Evolutionary conservation across 2,888 invertebrate species (phyloP).

Genomic region (Anthophora plumipes): DNA sequence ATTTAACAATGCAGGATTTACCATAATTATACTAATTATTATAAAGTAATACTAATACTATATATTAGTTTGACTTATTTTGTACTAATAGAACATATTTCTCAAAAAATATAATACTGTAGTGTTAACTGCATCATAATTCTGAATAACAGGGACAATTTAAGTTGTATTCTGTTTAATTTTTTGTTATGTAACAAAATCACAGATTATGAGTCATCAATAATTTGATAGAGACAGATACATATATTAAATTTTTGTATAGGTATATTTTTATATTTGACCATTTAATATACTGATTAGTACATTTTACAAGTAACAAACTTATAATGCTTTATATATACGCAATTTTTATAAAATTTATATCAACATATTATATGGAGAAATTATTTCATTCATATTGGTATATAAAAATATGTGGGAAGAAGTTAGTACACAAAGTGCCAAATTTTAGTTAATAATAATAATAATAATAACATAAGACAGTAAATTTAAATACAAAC

Average conservation of each 20-base stretch:
- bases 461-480: not conserved
- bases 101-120: slow-evolving; percentile 53
- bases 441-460: not conserved
- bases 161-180: slow-evolving; percentile 4
- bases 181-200: slow-evolving; percentile 27
- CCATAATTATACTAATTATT: slow-evolving; percentile 10
- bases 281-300: slow-evolving; percentile 28
- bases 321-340: not conserved
- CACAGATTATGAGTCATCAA: slow-evolving; percentile 40
- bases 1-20: slow-evolving; percentile 31
- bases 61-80: slow-evolving; percentile 36
- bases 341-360: not conserved
- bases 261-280: not conserved
- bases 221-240: slow-evolving; percentile 26
- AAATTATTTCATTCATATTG: not conserved
- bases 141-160: slow-evolving; percentile 18
- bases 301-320: slow-evolving; percentile 19
- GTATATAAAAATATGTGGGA: not conserved
- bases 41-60: slow-evolving; percentile 32
- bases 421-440: not conserved
- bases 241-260: slow-evolving; percentile 21
- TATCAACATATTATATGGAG: slow-evolving; percentile 8
- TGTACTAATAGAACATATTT: slow-evolving; percentile 29
- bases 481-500: not conserved
- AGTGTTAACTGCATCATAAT: slow-evolving; percentile 26